A percentile compares a stretch with the other conserved stretches of the same genome.
These are phyloP conservation scores for Caenorhabditis macrosperma DNA, from an alignment of 2,888 invertebrate species.

Conservation along the genomic window DNA sequence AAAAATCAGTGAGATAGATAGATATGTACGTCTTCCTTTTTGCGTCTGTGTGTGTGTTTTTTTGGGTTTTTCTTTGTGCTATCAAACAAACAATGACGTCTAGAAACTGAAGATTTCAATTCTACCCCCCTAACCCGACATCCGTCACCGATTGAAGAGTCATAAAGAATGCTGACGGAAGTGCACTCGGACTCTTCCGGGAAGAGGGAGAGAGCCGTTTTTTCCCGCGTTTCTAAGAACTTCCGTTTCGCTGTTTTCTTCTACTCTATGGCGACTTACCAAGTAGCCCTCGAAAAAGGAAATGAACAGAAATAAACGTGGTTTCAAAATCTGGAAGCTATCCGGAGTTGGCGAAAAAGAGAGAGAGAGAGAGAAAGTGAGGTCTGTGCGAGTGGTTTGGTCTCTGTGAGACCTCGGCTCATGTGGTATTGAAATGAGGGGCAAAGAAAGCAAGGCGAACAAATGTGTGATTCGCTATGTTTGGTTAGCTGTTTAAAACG, in stretches of 20 bases:
- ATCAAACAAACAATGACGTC: conserved; percentile 5
- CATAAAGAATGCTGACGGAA: conserved; percentile 42
- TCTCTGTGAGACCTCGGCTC: too few relatives aligned
- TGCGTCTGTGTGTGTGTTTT: not conserved
- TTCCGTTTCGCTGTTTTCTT: not conserved
- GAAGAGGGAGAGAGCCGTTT: not conserved
- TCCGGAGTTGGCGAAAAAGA: too few relatives aligned
- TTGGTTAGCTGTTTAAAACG: conserved; percentile 44
- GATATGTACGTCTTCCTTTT: not conserved
- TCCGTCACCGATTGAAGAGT: conserved; percentile 38
- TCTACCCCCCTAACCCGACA: too few relatives aligned
- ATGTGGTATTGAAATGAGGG: not conserved
- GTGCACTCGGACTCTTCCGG: conserved; percentile 14
- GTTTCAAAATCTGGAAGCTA: too few relatives aligned
- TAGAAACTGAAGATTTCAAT: conserved; percentile 11
- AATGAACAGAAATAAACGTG: too few relatives aligned
- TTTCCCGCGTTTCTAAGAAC: conserved; percentile 3
- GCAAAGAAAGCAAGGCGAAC: conserved; percentile 5
- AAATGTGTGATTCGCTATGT: conserved; percentile 19
- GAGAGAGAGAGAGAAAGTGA: not conserved
- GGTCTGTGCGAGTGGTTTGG: too few relatives aligned
- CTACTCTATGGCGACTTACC: too few relatives aligned
- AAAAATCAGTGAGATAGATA: not conserved
- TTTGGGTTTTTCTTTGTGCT: too few relatives aligned
- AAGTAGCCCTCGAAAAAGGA: too few relatives aligned